Base-by-base conservation (phyloP, 2,888 invertebrate species). In the Drosophila heteroneura region DNA sequence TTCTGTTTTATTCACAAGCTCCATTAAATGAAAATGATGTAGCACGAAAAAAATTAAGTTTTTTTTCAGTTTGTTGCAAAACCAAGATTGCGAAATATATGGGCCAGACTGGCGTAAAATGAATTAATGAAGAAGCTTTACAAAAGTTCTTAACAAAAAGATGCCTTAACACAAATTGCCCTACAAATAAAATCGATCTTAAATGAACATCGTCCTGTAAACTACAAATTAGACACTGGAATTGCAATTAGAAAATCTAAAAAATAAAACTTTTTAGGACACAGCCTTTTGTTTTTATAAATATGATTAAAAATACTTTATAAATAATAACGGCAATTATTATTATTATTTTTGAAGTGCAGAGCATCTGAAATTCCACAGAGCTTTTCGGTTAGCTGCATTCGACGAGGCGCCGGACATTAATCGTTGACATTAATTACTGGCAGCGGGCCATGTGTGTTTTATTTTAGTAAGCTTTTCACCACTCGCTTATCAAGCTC, bases 381-480 rank as follows among this genome's bases (percentile, higher is more conserved):
- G 19, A n/a, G n/a, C 26, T 52, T 5, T 65, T 60, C 19, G 10
- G 26, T 14, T 44, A 32, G n/a, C 16, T 52, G 54, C 53, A 76
- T 69, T 56, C 4, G 2, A 22, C 4, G 2, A 22, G 9, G 16
- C 0, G 26, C 37, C 7, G 56, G 19, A 22, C 44, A 49, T 53
- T 64, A 67, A 60, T 68, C 53, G 62, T 65, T 79, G 82, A 76
- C 76, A 68, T 77, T 83, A 85, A 85, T 89, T 74, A 77, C 85
- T 59, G 54, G 30, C 30, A 54, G 19, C 6, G 28, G 28, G 37
- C 33, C 41, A 57, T 44, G 41, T 70, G 59, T 66, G 39, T 62
- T 37, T 65, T 73, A 61, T 69, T 65, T 74, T 63, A 60, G 61
- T 51, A 53, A 37, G 39, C 66, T 44, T 49, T 52, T 44, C 7